Evolutionary conservation across 37 sponge, comb jelly and placozoan genomes (phyloP).

Genomic region (Tethya wilhelma): DNA sequence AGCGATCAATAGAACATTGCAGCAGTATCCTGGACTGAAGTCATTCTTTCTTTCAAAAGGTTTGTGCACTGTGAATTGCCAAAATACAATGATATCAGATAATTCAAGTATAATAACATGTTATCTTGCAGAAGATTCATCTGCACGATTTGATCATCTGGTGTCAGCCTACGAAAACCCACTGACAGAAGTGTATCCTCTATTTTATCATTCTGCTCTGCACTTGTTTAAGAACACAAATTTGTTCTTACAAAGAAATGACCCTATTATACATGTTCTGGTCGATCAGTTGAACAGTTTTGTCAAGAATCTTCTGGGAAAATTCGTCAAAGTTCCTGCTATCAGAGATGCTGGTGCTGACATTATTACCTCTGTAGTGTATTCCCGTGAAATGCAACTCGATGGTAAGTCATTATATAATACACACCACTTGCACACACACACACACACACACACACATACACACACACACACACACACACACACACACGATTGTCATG

Average conservation of each 20-base stretch:
- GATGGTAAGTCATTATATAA: too few relatives aligned
- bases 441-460: too few relatives aligned
- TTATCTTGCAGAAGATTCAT: neutral
- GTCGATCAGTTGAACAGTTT: conserved; percentile 13
- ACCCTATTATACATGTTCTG: conserved; percentile 35
- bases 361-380: too few relatives aligned
- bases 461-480: too few relatives aligned
- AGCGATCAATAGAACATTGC: conserved; percentile 21
- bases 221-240: conserved; percentile 27
- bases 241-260: conserved; percentile 45
- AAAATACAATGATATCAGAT: neutral
- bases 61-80: neutral
- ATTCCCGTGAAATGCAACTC: too few relatives aligned
- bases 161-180: neutral
- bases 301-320: conserved; percentile 17
- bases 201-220: conserved; percentile 35
- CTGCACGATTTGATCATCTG: neutral
- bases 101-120: neutral
- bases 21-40: conserved; percentile 30
- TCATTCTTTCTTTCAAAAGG: conserved; percentile 47
- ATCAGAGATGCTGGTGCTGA: conserved; percentile 6
- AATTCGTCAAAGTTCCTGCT: conserved; percentile 7
- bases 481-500: too few relatives aligned
- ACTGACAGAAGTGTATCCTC: conserved; percentile 44
- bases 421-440: too few relatives aligned